phyloP scores from a whole-genome alignment of 2,797 vertebrate species.

The Kryptolebias ocellatus region DNA sequence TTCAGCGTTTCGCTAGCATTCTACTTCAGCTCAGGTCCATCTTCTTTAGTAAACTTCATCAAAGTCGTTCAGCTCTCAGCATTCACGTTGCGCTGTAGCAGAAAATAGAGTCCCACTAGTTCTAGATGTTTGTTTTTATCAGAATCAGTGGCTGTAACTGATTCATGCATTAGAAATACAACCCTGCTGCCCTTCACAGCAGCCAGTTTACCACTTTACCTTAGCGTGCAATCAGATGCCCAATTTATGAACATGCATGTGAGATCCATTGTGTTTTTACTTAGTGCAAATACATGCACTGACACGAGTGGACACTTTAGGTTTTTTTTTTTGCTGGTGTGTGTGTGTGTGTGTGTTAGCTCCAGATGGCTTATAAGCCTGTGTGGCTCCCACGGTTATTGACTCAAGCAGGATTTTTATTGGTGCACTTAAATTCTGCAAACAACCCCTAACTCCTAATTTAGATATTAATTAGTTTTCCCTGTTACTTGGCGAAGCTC shows the following conservation, averaged over 20 bases:
- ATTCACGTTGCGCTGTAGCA: too few species aligned
- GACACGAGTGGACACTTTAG: constrained; percentile 22
- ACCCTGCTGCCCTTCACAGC: constrained; percentile 11
- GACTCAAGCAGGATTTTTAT: constrained; percentile 49
- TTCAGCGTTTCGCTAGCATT: too few species aligned
- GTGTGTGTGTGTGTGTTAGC: constrained; percentile 10
- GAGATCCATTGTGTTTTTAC: constrained; percentile 55
- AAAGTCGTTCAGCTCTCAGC: too few species aligned
- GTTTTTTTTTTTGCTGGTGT: constrained; percentile 10
- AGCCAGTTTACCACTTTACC: constrained; percentile 25
- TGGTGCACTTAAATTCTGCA: constrained; percentile 57
- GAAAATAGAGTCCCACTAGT: too few species aligned
- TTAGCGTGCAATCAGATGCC: constrained; percentile 40
- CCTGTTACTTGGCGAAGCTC: constrained; percentile 62
- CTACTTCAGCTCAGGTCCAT: too few species aligned
- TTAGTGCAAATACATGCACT: constrained; percentile 8
- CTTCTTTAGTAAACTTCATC: too few species aligned
- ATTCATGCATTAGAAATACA: constrained; percentile 33
- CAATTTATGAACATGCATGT: constrained; percentile 64
- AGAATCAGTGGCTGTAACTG: not conserved
- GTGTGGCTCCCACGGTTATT: constrained; percentile 43
- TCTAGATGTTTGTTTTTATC: not conserved
- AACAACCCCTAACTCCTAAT: constrained; percentile 73
- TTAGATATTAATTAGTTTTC: constrained; percentile 77
- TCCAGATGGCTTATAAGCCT: constrained; percentile 63